phyloP scores from a whole-genome alignment of 2,888 invertebrate species.

The Acheta domesticus region DNA sequence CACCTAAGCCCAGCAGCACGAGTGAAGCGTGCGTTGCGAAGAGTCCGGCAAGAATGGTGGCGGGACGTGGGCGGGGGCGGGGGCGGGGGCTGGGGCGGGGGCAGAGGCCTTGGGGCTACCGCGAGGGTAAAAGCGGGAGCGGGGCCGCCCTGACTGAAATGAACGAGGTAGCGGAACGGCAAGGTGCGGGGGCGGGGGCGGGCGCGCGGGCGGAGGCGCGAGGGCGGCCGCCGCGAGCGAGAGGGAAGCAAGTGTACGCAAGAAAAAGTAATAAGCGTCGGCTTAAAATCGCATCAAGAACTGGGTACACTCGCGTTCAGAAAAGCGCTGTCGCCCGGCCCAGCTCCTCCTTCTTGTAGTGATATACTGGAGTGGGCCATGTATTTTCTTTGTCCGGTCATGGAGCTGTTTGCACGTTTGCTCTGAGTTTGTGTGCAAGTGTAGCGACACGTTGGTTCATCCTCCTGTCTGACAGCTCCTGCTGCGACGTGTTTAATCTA shows the following conservation, averaged over 20 bases:
- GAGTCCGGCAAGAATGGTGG: no score
- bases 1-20: no score
- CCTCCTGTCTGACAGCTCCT: no score
- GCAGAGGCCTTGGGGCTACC: neutral
- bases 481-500: no score
- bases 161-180: neutral
- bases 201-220: slow-evolving; percentile 34
- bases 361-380: no score
- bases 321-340: neutral
- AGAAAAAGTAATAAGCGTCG: slow-evolving; percentile 30
- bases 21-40: no score
- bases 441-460: no score
- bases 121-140: neutral
- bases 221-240: slow-evolving; percentile 37
- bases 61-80: no score
- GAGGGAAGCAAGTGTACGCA: slow-evolving; percentile 22
- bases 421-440: no score
- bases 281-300: slow-evolving; percentile 31
- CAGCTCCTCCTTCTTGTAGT: no score
- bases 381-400: no score
- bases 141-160: neutral
- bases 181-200: slow-evolving; percentile 37
- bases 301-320: slow-evolving; percentile 23
- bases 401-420: no score
- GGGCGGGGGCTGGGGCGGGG: neutral